phyloP scores from a whole-genome alignment of 2,797 vertebrate genomes.

The Lepus oiostolus region DNA sequence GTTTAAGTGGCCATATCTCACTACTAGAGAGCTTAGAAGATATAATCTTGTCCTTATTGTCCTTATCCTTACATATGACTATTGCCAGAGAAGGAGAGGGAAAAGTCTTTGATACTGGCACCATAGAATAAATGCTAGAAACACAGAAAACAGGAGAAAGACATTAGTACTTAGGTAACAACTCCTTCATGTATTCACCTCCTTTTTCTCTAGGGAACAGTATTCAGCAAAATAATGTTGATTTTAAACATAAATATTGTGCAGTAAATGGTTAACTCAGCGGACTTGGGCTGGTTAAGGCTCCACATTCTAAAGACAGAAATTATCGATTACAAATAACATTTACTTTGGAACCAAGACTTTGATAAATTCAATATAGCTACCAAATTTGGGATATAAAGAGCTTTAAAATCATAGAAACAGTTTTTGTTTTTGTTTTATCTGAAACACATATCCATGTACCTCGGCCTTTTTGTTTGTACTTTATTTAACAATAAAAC shows the following conservation, averaged over 20 bases:
- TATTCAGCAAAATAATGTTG: neutral
- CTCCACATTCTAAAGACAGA: neutral
- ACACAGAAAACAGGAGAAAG: neutral
- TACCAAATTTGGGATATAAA: neutral
- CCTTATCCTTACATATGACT: neutral
- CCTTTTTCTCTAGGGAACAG: neutral
- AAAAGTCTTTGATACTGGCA: neutral
- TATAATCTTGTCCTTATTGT: neutral
- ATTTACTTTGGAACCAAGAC: neutral
- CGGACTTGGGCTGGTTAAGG: neutral
- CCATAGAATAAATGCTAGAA: neutral
- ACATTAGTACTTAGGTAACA: neutral
- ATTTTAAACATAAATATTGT: neutral
- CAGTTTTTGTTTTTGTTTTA: neutral
- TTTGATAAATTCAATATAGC: conserved; percentile 14
- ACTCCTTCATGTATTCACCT: neutral
- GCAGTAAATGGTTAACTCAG: neutral
- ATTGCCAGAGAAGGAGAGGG: neutral
- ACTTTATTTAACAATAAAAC: conserved; percentile 86
- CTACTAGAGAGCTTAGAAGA: neutral
- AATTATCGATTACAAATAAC: neutral
- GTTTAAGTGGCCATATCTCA: neutral
- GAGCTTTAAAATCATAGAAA: conserved; percentile 39
- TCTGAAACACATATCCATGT: conserved; percentile 76
- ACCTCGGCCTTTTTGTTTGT: conserved; percentile 82